Evolutionary conservation across 2,797 vertebrate genomes (phyloP).

Genomic region (Gymnopithys bicolor): DNA sequence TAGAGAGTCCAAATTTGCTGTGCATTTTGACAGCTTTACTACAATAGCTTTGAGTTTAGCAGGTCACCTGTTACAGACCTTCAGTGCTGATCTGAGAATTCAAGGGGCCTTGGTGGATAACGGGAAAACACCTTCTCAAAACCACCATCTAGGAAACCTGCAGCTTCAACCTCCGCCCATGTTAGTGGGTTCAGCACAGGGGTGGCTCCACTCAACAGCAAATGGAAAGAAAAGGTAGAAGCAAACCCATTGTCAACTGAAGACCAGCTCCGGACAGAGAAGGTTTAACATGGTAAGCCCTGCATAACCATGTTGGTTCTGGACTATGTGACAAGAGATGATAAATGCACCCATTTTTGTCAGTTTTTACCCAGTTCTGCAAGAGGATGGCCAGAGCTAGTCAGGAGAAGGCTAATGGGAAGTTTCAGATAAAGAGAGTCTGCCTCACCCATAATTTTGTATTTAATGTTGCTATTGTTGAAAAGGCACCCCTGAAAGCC

Average conservation of each 20-base stretch:
- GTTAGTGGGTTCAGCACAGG: background rate
- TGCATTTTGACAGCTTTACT: slow-evolving; percentile 31
- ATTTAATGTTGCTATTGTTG: background rate
- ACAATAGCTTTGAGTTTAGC: background rate
- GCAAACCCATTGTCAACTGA: background rate
- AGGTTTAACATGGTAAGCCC: background rate
- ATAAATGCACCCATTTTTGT: fast-evolving
- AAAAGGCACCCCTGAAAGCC: background rate
- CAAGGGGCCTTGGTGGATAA: background rate
- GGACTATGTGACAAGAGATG: background rate
- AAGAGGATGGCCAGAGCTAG: background rate
- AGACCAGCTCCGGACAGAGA: background rate
- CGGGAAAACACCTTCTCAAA: background rate
- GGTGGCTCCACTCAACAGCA: background rate
- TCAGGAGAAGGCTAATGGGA: background rate
- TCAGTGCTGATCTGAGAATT: background rate
- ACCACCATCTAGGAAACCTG: background rate
- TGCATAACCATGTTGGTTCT: background rate
- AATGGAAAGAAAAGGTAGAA: background rate
- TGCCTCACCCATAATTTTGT: background rate
- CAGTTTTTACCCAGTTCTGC: background rate
- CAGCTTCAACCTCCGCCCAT: background rate
- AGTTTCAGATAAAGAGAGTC: background rate
- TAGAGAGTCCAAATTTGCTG: slow-evolving; percentile 6
- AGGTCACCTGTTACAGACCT: background rate